phyloP scores from a whole-genome alignment of 2,113 vertebrate genomes.

The Haemorhous mexicanus region DNA sequence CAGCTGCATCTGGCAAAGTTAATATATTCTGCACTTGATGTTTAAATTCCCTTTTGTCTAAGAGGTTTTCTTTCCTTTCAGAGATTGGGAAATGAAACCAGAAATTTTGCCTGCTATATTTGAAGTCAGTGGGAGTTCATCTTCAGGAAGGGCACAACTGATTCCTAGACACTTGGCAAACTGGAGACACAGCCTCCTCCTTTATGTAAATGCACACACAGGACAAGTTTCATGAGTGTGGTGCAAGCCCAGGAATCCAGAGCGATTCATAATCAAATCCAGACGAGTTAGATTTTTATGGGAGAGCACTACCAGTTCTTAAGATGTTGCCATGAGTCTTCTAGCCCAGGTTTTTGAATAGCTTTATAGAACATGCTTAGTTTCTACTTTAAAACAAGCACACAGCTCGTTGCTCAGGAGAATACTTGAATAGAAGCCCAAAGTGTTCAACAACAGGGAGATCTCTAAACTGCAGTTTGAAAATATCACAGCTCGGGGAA shows the following conservation, averaged over 20 bases:
- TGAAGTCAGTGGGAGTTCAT: not conserved
- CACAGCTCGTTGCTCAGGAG: not conserved
- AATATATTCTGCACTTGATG: not conserved
- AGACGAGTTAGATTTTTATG: not conserved
- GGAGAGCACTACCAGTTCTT: not conserved
- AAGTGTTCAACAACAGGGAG: not conserved
- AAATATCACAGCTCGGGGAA: not conserved
- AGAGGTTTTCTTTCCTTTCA: not conserved
- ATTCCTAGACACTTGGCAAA: not conserved
- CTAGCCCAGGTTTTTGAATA: not conserved
- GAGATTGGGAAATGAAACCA: not conserved
- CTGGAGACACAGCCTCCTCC: not conserved
- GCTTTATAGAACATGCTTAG: not conserved
- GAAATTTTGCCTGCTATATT: not conserved
- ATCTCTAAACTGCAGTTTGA: not conserved
- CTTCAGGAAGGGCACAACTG: not conserved
- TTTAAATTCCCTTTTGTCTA: slow-evolving; percentile 6
- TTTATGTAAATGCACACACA: not conserved
- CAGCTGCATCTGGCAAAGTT: not conserved
- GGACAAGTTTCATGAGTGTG: not conserved
- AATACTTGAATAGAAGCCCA: not conserved
- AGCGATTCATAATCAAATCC: not conserved
- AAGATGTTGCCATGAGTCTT: not conserved
- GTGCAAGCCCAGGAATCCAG: not conserved
- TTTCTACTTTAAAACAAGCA: not conserved